Conservation (phyloP, 2,888 invertebrate species). For the Allolobophora icterica region DNA sequence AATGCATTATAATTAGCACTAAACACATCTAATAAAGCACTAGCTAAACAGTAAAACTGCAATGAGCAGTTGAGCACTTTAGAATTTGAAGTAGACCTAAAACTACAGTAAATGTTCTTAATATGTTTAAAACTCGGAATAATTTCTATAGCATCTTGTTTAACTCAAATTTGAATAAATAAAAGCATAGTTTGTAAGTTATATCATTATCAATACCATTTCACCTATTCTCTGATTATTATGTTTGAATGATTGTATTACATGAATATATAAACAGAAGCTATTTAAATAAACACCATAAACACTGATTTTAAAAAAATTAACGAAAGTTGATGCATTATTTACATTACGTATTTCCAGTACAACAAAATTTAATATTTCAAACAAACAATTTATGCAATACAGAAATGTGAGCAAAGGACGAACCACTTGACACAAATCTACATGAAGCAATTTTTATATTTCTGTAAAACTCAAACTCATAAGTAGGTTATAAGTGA, state of each 20-base stretch:
- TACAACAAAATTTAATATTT: not conserved
- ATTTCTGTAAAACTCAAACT: too few species aligned
- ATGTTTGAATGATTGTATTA: not conserved
- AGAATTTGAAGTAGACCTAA: constrained; percentile 1
- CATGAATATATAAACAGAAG: not conserved
- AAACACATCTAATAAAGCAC: too few species aligned
- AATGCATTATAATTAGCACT: not conserved
- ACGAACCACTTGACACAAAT: not conserved
- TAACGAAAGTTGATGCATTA: not conserved
- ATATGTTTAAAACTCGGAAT: not conserved
- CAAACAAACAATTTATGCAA: not conserved
- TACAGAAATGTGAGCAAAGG: not conserved
- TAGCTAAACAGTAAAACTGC: not conserved
- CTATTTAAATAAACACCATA: not conserved
- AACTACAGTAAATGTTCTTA: not conserved
- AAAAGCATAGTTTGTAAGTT: not conserved
- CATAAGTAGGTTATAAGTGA: too few species aligned
- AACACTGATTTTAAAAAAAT: not conserved
- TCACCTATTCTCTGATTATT: not conserved
- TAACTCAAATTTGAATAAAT: not conserved
- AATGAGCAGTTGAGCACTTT: not conserved
- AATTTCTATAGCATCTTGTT: not conserved
- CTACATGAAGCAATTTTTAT: not conserved
- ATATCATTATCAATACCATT: not conserved
- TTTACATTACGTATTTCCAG: not conserved